Evolutionary conservation across 2,888 invertebrate species (phyloP).

Genomic region (Baronia brevicornis): DNA sequence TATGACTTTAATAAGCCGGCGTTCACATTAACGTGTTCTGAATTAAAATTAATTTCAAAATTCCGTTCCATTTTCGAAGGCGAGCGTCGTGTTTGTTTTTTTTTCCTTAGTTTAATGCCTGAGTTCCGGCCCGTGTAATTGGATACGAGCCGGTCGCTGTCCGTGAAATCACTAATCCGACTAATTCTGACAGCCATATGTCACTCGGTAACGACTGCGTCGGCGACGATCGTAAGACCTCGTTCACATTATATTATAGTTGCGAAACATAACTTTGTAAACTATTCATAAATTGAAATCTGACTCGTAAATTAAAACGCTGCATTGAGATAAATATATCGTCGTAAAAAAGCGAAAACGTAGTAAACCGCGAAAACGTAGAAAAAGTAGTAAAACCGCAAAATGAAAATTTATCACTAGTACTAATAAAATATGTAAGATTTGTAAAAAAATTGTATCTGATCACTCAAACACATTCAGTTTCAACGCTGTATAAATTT

Average conservation of each 20-base stretch:
- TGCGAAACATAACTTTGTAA: not conserved
- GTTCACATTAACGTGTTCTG: conserved; percentile 33
- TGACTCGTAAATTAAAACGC: not conserved
- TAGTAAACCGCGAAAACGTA: too few species aligned
- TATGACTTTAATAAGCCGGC: conserved; percentile 33
- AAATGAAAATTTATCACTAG: too few species aligned
- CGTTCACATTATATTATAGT: conserved; percentile 15
- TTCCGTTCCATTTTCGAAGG: conserved; percentile 50
- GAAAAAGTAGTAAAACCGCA: too few species aligned
- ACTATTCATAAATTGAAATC: too few species aligned
- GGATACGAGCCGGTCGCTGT: conserved; percentile 56
- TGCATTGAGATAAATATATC: too few species aligned
- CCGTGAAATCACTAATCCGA: conserved; percentile 74
- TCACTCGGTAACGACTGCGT: conserved; percentile 62
- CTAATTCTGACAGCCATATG: conserved; percentile 75
- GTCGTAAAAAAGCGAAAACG: too few species aligned
- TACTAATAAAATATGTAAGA: too few species aligned
- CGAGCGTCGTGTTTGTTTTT: conserved; percentile 59
- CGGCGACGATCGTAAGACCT: conserved; percentile 28
- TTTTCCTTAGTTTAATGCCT: conserved; percentile 39
- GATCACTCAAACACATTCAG: too few species aligned
- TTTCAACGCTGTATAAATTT: too few species aligned
- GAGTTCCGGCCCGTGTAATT: conserved; percentile 64
- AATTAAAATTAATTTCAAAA: conserved; percentile 40
- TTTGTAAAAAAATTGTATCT: too few species aligned